Conservation (phyloP, 2,888 invertebrate species). For the Eilema depressum region DNA sequence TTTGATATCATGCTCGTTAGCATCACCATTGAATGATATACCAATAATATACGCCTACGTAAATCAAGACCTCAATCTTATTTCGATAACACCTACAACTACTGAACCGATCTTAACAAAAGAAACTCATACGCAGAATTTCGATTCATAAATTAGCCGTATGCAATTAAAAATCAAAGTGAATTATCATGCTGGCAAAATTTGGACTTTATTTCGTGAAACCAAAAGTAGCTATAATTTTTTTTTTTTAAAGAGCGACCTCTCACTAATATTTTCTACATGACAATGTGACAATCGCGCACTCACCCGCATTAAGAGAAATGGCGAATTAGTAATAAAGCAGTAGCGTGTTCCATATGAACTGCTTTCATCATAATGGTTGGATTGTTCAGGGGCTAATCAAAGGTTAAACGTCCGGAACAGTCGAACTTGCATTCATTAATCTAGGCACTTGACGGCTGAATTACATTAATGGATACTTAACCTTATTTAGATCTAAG, state of each 20-base stretch:
- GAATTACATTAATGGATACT: constrained; percentile 46
- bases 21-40: background rate
- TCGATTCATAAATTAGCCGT: background rate
- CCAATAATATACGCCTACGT: background rate
- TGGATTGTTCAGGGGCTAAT: constrained; percentile 44
- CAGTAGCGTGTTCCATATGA: constrained; percentile 10
- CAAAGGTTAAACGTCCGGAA: constrained; percentile 49
- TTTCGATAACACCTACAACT: background rate
- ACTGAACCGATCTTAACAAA: background rate
- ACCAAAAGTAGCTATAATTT: background rate
- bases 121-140: background rate
- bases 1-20: background rate
- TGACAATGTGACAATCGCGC: background rate
- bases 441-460: constrained; percentile 39
- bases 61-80: background rate
- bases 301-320: background rate
- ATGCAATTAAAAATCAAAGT: background rate
- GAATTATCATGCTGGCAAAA: background rate
- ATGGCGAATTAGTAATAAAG: background rate
- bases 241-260: background rate
- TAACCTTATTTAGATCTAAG: constrained; percentile 41
- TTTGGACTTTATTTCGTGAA: background rate
- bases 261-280: background rate
- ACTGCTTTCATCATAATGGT: constrained; percentile 22
- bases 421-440: constrained; percentile 48